Conservation (phyloP, 2,113 vertebrate species). For the Fregata magnificens region DNA sequence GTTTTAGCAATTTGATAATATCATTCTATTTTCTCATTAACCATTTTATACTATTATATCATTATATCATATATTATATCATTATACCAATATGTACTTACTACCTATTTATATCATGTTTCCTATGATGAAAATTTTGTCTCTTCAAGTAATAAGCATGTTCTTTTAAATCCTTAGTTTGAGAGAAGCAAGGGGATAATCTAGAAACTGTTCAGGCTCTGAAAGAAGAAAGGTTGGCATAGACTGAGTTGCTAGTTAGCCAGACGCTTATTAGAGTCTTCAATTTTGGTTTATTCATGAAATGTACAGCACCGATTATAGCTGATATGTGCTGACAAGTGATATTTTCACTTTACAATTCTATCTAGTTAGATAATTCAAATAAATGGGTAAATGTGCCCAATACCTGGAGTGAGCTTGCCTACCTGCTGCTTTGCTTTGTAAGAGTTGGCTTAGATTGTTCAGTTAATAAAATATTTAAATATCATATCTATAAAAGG, state of each 20-base stretch:
- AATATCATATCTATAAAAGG: neutral
- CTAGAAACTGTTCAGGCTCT: neutral
- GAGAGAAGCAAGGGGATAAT: neutral
- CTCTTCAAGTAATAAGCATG: neutral
- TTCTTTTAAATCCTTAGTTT: neutral
- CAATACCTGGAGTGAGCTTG: conserved; percentile 5
- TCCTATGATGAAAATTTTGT: neutral
- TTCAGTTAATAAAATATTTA: conserved; percentile 39
- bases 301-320: conserved; percentile 34
- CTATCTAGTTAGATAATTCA: conserved; percentile 40
- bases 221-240: neutral
- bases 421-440: conserved; percentile 27
- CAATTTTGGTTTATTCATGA: conserved; percentile 41
- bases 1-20: neutral
- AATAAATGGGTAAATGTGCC: conserved; percentile 20
- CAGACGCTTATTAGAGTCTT: neutral
- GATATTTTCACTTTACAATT: conserved; percentile 49
- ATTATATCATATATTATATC: neutral
- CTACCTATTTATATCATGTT: neutral
- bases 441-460: neutral
- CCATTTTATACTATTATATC: neutral
- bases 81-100: neutral
- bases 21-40: neutral
- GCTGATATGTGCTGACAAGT: conserved; percentile 43
- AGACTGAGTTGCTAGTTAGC: neutral